These are phyloP conservation scores for Camelus bactrianus DNA, from an alignment of 2,113 vertebrate species.

Conservation along the genomic window DNA sequence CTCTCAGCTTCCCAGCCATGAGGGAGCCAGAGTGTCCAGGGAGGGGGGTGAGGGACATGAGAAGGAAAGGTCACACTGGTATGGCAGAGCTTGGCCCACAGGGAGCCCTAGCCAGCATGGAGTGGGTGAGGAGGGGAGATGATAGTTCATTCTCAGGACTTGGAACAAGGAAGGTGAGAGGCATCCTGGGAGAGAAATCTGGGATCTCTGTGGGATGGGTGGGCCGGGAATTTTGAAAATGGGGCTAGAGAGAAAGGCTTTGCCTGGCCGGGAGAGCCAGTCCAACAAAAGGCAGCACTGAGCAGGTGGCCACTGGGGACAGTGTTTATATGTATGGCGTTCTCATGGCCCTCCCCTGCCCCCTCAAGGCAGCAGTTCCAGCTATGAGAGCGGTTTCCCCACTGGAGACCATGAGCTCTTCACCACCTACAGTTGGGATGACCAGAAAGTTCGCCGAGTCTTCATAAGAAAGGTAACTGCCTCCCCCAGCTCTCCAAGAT, in stretches of 20 bases:
- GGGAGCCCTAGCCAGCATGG: slow-evolving; percentile 90
- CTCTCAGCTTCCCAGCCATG: not conserved
- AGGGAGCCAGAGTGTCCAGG: not conserved
- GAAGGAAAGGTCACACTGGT: not conserved
- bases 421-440: slow-evolving; percentile 94
- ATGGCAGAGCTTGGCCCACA: slow-evolving; percentile 27
- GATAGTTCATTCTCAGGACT: not conserved
- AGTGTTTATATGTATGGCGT: rapidly evolving
- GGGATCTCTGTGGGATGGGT: not conserved
- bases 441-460: slow-evolving; percentile 91
- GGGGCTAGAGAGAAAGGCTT: not conserved
- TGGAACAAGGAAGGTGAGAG: not conserved
- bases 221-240: not conserved
- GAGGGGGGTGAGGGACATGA: not conserved
- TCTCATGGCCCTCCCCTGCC: not conserved
- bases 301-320: not conserved
- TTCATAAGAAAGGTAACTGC: slow-evolving; percentile 95
- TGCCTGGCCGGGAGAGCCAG: not conserved
- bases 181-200: not conserved
- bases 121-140: not conserved
- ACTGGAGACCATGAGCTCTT: slow-evolving; percentile 91
- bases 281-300: not conserved
- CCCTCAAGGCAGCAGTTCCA: slow-evolving; percentile 87
- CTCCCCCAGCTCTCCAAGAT: slow-evolving; percentile 50
- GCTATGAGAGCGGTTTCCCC: slow-evolving; percentile 86